Percentiles rank a stretch among this genome's conserved stretches.
Conservation (phyloP, 2,888 invertebrate genomes). For the Napeogenes inachia region DNA sequence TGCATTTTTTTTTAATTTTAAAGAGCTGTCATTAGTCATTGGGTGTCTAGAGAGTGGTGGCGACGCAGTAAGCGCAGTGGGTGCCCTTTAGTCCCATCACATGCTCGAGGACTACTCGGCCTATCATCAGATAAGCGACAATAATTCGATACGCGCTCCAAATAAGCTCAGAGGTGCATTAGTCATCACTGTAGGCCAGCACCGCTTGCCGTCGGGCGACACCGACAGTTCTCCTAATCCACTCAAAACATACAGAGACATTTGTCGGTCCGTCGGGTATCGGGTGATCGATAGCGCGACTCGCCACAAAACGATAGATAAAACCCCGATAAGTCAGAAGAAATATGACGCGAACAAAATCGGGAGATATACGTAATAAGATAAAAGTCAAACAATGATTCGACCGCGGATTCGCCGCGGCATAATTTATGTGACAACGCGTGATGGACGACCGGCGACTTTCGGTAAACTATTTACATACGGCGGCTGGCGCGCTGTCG, state of each 20-base stretch:
- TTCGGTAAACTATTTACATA: conserved; percentile 78
- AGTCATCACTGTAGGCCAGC: conserved; percentile 60
- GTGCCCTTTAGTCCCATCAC: conserved; percentile 30
- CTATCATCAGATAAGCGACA: conserved; percentile 72
- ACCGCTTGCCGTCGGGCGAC: conserved; percentile 33
- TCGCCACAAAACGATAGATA: conserved; percentile 77
- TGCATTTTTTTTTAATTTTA: conserved; percentile 62
- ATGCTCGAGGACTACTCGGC: conserved; percentile 32
- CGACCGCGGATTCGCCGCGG: conserved; percentile 78
- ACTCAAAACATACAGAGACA: conserved; percentile 74
- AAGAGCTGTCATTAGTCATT: conserved; percentile 62
- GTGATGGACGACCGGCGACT: conserved; percentile 78
- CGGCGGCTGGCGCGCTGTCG: conserved; percentile 71
- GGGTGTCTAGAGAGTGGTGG: conserved; percentile 33
- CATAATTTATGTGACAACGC: conserved; percentile 78
- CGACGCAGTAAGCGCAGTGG: conserved; percentile 40
- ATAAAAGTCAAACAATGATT: conserved; percentile 79
- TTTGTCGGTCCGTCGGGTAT: conserved; percentile 70
- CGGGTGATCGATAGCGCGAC: conserved; percentile 73
- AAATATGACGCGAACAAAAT: conserved; percentile 78
- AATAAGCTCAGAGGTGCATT: conserved; percentile 66
- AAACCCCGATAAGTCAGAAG: conserved; percentile 76
- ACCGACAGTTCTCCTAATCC: conserved; percentile 71
- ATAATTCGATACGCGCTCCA: conserved; percentile 69
- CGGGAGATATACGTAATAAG: conserved; percentile 78